A percentile compares a stretch with the other conserved stretches of the same genome.
phyloP scores from a whole-genome alignment of 2,888 invertebrate genomes.

The Cancer borealis region DNA sequence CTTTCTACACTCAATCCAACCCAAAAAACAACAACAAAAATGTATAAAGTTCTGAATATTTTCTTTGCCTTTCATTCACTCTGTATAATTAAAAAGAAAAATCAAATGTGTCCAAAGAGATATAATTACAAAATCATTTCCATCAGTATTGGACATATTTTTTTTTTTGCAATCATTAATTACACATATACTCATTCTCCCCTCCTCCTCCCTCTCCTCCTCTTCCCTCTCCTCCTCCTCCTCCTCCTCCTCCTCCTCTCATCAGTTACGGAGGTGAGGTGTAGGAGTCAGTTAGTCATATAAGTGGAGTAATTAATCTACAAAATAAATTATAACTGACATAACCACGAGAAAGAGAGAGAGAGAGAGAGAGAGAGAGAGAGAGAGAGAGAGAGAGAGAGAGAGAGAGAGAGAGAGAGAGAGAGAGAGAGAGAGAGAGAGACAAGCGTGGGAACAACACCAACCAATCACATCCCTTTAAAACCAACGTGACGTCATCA shows the following conservation, averaged over 20 bases:
- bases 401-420: background rate
- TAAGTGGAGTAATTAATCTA: background rate
- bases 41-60: too few species aligned
- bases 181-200: too few species aligned
- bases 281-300: background rate
- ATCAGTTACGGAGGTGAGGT: background rate
- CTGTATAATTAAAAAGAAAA: too few species aligned
- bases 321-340: background rate
- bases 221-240: background rate
- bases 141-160: too few species aligned
- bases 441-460: background rate
- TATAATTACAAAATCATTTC: too few species aligned
- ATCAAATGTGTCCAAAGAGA: too few species aligned
- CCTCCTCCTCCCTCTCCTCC: background rate
- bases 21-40: too few species aligned
- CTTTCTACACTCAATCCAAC: too few species aligned
- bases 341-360: background rate
- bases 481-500: background rate
- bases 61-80: too few species aligned
- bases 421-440: background rate
- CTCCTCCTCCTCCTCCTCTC: background rate
- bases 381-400: conserved; percentile 15
- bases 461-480: background rate
- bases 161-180: too few species aligned
- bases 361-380: conserved; percentile 40